Base-by-base conservation (phyloP, 1,140 invertebrate genomes). In the Brachionus manjavacas region DNA sequence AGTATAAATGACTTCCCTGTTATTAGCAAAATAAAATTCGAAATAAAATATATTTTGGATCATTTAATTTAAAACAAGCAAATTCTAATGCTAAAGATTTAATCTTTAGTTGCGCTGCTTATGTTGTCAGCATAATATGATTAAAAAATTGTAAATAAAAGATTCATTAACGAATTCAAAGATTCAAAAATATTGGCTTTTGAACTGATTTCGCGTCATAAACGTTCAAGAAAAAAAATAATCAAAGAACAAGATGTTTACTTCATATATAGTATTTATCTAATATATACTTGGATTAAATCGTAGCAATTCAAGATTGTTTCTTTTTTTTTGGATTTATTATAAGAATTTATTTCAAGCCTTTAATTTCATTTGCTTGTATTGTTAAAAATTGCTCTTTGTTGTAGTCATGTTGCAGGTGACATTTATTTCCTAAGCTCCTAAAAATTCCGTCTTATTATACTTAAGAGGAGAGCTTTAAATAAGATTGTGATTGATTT, bases 41-140 rank as follows among this genome's bases (percentile, higher is more conserved):
- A 49, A 46, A 76, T 20, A 49, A 49, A 23, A 76, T 76, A n/a
- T 76, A 52, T 76, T 16, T 76, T 25, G 72, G 72, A 25, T 28
- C 41, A 25, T 49, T 14, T 76, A 43, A 76, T 52, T 49, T 76
- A 28, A 76, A 76, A 49, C 16, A 52, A 76, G 43, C 68, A 7
- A 43, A 41, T 41, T 41, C 31, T 1, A 43, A 72, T 9, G 14
- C 35, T 39, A 41, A 39, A 20, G 68, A 72, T 16, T 16, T 72
- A 41, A 39, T 72, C 2, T 7, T 3, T 16, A 72, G 16, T 41
- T 43, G 20, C 14, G 43, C 14, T 41, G 12, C 68, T n/a, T 72
- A 7, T 72, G 2, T 72, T n/a, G 68, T 72, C 16, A 35, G n/a
- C 16, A 72, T 8, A 72, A 72, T 16, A n/a, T 72, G 12, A 41